Conservation (phyloP, 2,888 invertebrate species). For the Pyrrhia umbra region DNA sequence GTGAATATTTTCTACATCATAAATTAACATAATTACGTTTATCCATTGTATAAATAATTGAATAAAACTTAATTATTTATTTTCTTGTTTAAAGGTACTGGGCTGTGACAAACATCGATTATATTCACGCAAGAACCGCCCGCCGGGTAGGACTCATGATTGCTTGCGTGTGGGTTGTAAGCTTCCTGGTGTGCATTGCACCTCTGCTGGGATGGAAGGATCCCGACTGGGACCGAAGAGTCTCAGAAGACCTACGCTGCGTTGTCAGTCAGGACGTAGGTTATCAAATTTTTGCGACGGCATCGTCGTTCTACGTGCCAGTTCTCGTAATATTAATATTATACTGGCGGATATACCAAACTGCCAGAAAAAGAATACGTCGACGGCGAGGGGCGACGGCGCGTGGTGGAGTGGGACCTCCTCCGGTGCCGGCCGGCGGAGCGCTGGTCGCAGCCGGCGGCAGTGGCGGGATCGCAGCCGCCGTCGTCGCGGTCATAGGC, state of each 20-base stretch:
- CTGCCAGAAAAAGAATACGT: slow-evolving; percentile 96
- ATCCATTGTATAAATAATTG: neutral
- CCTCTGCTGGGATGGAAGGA: slow-evolving; percentile 96
- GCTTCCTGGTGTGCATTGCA: slow-evolving; percentile 96
- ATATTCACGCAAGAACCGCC: slow-evolving; percentile 95
- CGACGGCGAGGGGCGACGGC: slow-evolving; percentile 91
- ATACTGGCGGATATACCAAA: slow-evolving; percentile 97
- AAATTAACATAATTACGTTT: neutral
- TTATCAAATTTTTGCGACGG: slow-evolving; percentile 97
- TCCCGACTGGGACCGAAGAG: slow-evolving; percentile 89
- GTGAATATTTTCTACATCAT: slow-evolving; percentile 79
- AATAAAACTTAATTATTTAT: slow-evolving; percentile 29
- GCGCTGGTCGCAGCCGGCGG: slow-evolving; percentile 92
- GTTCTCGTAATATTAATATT: slow-evolving; percentile 96
- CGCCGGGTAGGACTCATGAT: slow-evolving; percentile 95
- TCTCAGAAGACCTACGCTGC: slow-evolving; percentile 92
- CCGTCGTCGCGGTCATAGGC: slow-evolving; percentile 93
- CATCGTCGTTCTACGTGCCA: slow-evolving; percentile 97
- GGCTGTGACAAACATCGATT: slow-evolving; percentile 97
- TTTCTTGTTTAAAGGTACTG: slow-evolving; percentile 92
- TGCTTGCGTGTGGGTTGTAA: slow-evolving; percentile 95
- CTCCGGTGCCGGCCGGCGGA: slow-evolving; percentile 89
- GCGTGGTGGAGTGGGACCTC: slow-evolving; percentile 83
- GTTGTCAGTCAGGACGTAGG: slow-evolving; percentile 96
- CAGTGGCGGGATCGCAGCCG: slow-evolving; percentile 93